Evolutionary conservation across 2,113 vertebrate species (phyloP).

Genomic region (Onychostruthus taczanowskii): DNA sequence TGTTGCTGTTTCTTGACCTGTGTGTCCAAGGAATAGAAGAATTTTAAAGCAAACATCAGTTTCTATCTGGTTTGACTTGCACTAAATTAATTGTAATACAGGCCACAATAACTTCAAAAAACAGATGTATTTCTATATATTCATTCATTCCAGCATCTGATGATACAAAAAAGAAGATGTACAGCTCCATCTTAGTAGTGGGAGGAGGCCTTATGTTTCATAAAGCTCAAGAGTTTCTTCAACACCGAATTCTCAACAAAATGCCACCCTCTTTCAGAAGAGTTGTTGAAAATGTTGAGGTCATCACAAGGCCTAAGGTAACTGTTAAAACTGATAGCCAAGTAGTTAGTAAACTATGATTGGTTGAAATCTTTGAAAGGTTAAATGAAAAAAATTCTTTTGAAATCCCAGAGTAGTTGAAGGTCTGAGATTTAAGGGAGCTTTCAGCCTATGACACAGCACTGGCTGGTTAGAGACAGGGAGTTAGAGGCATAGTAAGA

Average conservation of each 20-base stretch:
- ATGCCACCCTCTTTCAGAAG: slow-evolving; percentile 98
- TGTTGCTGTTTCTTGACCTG: background rate
- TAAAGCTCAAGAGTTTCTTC: slow-evolving; percentile 93
- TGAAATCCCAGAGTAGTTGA: background rate
- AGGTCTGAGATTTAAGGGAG: background rate
- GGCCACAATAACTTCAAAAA: background rate
- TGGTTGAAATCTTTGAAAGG: background rate
- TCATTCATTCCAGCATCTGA: slow-evolving; percentile 84
- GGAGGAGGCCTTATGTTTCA: slow-evolving; percentile 96
- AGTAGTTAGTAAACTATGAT: background rate
- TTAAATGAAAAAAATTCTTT: background rate
- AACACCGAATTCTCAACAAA: slow-evolving; percentile 97
- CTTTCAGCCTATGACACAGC: background rate
- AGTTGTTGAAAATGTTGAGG: slow-evolving; percentile 95
- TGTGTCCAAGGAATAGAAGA: background rate
- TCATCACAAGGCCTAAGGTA: slow-evolving; percentile 97
- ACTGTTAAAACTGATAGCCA: background rate
- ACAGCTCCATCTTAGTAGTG: slow-evolving; percentile 95
- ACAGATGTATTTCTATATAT: background rate
- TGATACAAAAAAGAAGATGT: slow-evolving; percentile 99
- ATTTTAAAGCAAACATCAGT: background rate
- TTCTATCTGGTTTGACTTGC: background rate
- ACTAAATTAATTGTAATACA: background rate
- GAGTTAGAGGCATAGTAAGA: background rate
- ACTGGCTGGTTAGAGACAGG: background rate